Evolutionary conservation across 2,113 vertebrate species (phyloP), one percentile per base, ranked within the genome.

Genomic region (Gadus macrocephalus): DNA sequence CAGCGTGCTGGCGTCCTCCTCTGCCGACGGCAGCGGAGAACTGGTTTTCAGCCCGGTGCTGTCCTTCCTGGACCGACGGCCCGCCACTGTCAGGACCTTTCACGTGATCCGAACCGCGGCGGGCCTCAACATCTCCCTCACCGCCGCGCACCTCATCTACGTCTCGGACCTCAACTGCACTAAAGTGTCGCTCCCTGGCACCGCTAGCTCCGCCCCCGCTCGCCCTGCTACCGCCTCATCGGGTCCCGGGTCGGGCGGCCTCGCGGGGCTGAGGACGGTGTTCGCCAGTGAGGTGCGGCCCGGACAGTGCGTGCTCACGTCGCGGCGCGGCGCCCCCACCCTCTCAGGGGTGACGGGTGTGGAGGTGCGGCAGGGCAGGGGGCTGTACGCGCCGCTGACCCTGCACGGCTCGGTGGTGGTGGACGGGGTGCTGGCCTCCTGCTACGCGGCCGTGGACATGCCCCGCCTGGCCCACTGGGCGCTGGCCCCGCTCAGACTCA

Each of bases 351-450:
- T 99, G 60, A 91, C 84, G 4, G 86, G 84, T 60, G 93, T 96
- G 59, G 56, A 83, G 59, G 79, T 89, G 20, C 86, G 49, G 2
- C 89, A 86, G 64, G 92, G 91, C 16, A 55, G 73, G 0, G 97
- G 97, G 5, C 88, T 94, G 63, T 99, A 94, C 0, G 97, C 97
- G n/a, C 97, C 97, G 0, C 92, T 99, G 28, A 98, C 97, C 0
- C 90, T 89, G 74, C 95, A 96, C 0, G 97, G 97, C 53, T 98
- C 97, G 0, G 83, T 99, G 73, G 93, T 98, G 83, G 96, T 99
- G 67, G 93, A 99, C 0, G 94, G 92, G 0, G 91, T 99, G 75
- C 87, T 98, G 35, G 94, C 95, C 22, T 99, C 97, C 2, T 99
- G 97, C 90, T 99, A 97, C 0, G 97, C 97, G 0, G 84, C 93